phyloP scores from a whole-genome alignment of 2,113 vertebrate genomes.

The Sitta europaea region DNA sequence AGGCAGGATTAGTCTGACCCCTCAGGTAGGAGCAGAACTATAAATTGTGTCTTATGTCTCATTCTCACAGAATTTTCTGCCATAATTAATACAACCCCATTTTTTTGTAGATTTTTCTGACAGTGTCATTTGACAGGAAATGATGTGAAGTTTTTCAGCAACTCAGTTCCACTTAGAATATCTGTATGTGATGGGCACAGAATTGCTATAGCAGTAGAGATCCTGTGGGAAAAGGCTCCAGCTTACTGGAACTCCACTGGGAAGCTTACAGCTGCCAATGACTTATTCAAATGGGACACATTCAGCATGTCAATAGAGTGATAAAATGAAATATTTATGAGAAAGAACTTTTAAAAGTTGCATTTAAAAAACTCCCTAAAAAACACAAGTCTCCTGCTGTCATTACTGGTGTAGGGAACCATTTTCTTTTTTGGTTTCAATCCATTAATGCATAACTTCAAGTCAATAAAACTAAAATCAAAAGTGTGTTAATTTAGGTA shows the following conservation, averaged over 20 bases:
- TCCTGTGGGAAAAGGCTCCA: not conserved
- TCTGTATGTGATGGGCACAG: not conserved
- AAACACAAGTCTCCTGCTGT: not conserved
- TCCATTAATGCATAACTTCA: not conserved
- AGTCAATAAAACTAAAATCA: not conserved
- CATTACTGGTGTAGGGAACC: not conserved
- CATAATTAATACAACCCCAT: not conserved
- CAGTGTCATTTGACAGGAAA: not conserved
- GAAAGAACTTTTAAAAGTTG: not conserved
- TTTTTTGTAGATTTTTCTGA: not conserved
- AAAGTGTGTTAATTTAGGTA: not conserved
- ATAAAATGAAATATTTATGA: not conserved
- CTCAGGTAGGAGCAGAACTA: not conserved
- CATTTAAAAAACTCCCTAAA: no score
- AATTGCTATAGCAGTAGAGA: not conserved
- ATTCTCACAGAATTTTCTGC: not conserved
- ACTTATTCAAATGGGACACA: not conserved
- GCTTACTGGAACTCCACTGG: not conserved
- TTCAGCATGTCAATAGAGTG: not conserved
- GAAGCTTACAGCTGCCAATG: not conserved
- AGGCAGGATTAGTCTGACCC: not conserved
- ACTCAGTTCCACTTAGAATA: not conserved
- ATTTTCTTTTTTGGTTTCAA: not conserved
- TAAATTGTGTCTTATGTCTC: not conserved
- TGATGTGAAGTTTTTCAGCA: not conserved